Base-by-base conservation (phyloP, 2,113 vertebrate species). In the Sebastes fasciatus region DNA sequence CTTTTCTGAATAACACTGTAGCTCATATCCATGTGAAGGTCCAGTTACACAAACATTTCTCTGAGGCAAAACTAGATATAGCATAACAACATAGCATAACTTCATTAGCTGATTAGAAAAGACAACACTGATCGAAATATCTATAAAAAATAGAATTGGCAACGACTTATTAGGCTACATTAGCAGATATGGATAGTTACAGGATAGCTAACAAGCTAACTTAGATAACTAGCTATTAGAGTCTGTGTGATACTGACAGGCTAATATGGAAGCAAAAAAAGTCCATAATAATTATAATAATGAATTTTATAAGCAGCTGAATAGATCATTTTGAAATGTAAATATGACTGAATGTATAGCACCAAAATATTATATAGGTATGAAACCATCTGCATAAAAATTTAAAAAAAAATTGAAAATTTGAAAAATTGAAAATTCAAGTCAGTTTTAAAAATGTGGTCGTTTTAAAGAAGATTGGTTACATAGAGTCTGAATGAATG, bases 1-100 rank as follows among this genome's bases (percentile, higher is more conserved):
- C n/a, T 42, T 77, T 63, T 82, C 75, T 64, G 74, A 81, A 23
- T n/a, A 72, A 80, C 14, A 66, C 49, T 76, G 19, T 8, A 16
- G 48, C 58, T 72, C 51, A 34, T 42, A 19, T 49, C 8, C n/a
- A 17, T 5, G 5, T 42, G 11, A 17, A n/a, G 12, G 26, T 65
- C 8, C 42, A 10, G 8, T 45, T 48, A 40, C 7, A 34, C 49
- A 62, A 83, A 77, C 58, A 77, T 84, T 72, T 83, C 64, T 51
- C 14, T n/a, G 60, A 74, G 78, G 84, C 54, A 58, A 79, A 66
- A 9, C 64, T 60, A 9, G 0, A 5, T 51, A 34, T 46, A 51
- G 86, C 46, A 62, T 23, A 52, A 12, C 62, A 12, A 65, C 45
- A 64, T n/a, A 48, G 8, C 64, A 17, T 49, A 6, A 51, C 49